A percentile compares a stretch with the other conserved stretches of the same genome.
These are phyloP conservation scores for Spizella passerina DNA, from an alignment of 2,797 vertebrate species.

Conservation along the genomic window DNA sequence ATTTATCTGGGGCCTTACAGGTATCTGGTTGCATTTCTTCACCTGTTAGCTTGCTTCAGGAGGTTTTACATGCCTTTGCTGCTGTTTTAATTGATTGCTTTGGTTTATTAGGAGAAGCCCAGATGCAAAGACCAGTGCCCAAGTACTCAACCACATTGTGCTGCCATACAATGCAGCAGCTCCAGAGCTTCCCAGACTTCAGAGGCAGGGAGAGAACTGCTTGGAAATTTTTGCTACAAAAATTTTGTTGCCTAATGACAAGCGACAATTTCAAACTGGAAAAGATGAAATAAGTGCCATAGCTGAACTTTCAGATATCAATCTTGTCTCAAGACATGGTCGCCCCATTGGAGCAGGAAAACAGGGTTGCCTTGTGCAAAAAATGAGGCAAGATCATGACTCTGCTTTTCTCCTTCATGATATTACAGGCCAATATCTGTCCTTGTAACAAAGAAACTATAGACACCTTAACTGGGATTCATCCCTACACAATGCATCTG, in stretches of 20 bases:
- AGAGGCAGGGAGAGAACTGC: neutral
- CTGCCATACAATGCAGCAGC: neutral
- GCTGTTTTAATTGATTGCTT: neutral
- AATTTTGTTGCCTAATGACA: neutral
- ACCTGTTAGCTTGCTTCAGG: neutral
- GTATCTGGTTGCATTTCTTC: neutral
- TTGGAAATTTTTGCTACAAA: neutral
- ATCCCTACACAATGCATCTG: accelerated
- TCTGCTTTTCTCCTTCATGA: neutral
- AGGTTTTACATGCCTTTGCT: neutral
- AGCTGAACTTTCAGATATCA: neutral
- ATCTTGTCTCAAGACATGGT: accelerated
- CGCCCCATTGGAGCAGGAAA: neutral
- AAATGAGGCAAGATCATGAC: neutral
- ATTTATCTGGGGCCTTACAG: neutral
- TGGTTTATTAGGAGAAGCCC: neutral
- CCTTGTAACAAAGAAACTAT: neutral
- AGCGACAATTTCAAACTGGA: neutral
- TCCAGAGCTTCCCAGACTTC: neutral
- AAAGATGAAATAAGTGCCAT: neutral
- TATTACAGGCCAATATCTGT: neutral
- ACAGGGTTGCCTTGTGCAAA: neutral
- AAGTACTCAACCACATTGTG: neutral
- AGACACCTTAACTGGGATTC: neutral
- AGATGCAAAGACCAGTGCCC: neutral